Evolutionary conservation across 2,888 invertebrate genomes (phyloP).

Genomic region (Drosophila paranaensis): DNA sequence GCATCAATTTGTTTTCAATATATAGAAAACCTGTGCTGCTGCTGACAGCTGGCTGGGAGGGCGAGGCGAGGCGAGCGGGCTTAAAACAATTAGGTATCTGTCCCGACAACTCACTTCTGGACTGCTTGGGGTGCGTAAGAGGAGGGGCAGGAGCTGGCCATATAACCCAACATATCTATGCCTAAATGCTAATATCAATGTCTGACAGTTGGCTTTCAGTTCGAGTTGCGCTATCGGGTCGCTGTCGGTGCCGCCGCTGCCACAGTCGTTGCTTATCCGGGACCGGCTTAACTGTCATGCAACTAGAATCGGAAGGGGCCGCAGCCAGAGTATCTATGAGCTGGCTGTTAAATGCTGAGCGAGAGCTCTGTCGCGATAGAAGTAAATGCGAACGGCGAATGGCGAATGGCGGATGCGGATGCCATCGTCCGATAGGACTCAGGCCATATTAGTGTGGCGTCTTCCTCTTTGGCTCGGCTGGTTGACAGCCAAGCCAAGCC

Average conservation of each 20-base stretch:
- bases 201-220: slow-evolving; percentile 75
- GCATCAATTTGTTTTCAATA: slow-evolving; percentile 10
- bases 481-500: slow-evolving; percentile 19
- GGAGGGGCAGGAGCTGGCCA: not conserved
- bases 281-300: slow-evolving; percentile 76
- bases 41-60: slow-evolving; percentile 4
- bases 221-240: slow-evolving; percentile 31
- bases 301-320: slow-evolving; percentile 58
- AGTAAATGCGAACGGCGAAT: slow-evolving; percentile 34
- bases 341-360: slow-evolving; percentile 56
- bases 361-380: slow-evolving; percentile 44
- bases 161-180: slow-evolving; percentile 61
- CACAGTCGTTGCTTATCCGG: slow-evolving; percentile 61
- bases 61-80: not conserved
- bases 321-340: slow-evolving; percentile 65
- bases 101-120: not conserved
- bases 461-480: slow-evolving; percentile 1
- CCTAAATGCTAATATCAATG: slow-evolving; percentile 75
- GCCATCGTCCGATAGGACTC: slow-evolving; percentile 38
- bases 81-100: slow-evolving; percentile 31
- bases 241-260: slow-evolving; percentile 10
- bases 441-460: slow-evolving; percentile 33
- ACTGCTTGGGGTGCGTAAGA: not conserved
- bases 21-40: not conserved
- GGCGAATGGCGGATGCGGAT: slow-evolving; percentile 28